Evolutionary conservation across 2,113 vertebrate genomes (phyloP).

Genomic region (Melanocharis versteri): DNA sequence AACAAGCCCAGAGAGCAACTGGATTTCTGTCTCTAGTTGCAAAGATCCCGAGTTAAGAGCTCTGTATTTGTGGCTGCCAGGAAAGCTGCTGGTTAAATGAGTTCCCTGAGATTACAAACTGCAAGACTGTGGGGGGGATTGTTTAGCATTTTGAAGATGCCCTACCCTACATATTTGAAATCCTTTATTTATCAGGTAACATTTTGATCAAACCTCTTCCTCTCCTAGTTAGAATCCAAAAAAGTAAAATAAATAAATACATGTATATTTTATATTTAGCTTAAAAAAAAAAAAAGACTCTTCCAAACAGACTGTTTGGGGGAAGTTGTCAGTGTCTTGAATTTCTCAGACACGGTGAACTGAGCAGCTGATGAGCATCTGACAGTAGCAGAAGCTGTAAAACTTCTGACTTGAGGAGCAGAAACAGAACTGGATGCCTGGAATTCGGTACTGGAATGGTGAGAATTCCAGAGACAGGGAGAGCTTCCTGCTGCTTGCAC

Average conservation of each 20-base stretch:
- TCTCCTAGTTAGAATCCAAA: not conserved
- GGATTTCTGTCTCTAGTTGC: not conserved
- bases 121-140: not conserved
- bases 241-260: not conserved
- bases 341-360: not conserved
- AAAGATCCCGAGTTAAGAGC: not conserved
- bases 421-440: not conserved
- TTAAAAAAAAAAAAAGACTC: not conserved
- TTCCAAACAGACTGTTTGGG: not conserved
- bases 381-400: slow-evolving; percentile 22
- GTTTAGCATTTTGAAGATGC: not conserved
- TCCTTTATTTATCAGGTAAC: not conserved
- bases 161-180: not conserved
- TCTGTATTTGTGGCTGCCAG: not conserved
- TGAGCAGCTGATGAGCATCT: slow-evolving; percentile 28
- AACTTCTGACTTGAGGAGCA: slow-evolving; percentile 26
- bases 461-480: not conserved
- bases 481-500: not conserved
- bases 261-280: not conserved
- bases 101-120: not conserved
- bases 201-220: not conserved
- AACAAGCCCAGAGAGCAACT: not conserved
- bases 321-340: slow-evolving; percentile 1
- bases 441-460: not conserved
- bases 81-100: not conserved